Evolutionary conservation across 2,888 invertebrate species (phyloP).

Genomic region (Tribolium freemani): DNA sequence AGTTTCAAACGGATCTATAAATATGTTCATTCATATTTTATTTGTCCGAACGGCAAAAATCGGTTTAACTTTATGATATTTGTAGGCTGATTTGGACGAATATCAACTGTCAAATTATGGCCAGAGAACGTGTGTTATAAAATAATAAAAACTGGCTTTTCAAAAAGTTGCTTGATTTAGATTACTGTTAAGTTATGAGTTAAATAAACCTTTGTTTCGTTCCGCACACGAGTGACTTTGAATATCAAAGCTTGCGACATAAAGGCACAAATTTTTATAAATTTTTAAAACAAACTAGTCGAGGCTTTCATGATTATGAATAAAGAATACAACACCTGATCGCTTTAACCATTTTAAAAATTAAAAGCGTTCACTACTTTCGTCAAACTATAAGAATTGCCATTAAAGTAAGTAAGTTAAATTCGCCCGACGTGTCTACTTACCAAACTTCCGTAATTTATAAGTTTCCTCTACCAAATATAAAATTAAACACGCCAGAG

Average conservation of each 20-base stretch:
- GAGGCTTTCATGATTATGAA: slow-evolving; percentile 24
- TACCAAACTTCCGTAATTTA: slow-evolving; percentile 27
- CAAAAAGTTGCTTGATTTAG: neutral
- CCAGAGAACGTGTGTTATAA: neutral
- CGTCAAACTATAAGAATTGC: neutral
- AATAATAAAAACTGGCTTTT: neutral
- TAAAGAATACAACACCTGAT: slow-evolving; percentile 24
- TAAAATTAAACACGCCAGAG: slow-evolving; percentile 28
- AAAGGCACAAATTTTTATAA: slow-evolving; percentile 27
- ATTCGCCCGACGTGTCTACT: slow-evolving; percentile 10
- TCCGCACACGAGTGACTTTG: slow-evolving; percentile 9
- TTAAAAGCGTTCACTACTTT: neutral
- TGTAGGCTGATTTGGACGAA: neutral
- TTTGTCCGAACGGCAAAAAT: neutral
- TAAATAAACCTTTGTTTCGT: too few species aligned
- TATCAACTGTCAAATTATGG: neutral
- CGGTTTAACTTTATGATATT: neutral
- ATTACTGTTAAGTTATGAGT: too few species aligned
- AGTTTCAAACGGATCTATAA: slow-evolving; percentile 1
- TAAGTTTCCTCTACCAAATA: slow-evolving; percentile 23
- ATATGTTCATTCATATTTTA: neutral
- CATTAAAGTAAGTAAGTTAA: slow-evolving; percentile 1
- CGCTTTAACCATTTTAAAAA: neutral
- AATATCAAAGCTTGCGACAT: slow-evolving; percentile 18
- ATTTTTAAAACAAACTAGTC: slow-evolving; percentile 34